These are phyloP conservation scores for Rhodinocichla rosea DNA, from an alignment of 2,113 vertebrate genomes.

Conservation along the genomic window DNA sequence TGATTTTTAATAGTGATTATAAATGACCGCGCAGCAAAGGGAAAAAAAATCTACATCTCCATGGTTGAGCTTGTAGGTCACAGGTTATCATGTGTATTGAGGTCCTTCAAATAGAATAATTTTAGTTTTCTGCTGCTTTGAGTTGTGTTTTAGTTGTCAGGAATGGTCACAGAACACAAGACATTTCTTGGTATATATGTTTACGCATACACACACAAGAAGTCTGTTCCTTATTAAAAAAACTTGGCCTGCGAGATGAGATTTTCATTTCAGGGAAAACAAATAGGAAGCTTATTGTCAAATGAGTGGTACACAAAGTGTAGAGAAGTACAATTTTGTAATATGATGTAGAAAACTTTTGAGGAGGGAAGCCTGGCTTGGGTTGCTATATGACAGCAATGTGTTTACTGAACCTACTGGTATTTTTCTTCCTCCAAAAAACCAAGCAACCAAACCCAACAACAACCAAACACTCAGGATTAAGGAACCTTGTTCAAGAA, in stretches of 20 bases:
- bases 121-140: not conserved
- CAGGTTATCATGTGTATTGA: not conserved
- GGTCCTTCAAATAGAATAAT: not conserved
- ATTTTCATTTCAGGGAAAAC: not conserved
- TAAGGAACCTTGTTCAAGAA: not conserved
- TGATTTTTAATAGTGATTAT: not conserved
- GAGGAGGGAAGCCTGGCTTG: not conserved
- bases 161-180: not conserved
- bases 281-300: not conserved
- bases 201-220: not conserved
- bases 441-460: not conserved
- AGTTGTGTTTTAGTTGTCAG: not conserved
- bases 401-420: fast-evolving
- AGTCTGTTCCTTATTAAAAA: not conserved
- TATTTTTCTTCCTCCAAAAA: not conserved
- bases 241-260: not conserved
- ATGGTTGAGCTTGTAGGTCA: not conserved
- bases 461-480: not conserved
- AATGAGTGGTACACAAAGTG: not conserved
- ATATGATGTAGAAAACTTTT: not conserved
- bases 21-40: not conserved
- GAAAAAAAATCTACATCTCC: fast-evolving
- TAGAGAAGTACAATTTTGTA: not conserved
- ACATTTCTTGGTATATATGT: not conserved
- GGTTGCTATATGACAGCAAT: not conserved